phyloP scores from a whole-genome alignment of 2,888 invertebrate genomes.

The Dysmachus trigonus region DNA sequence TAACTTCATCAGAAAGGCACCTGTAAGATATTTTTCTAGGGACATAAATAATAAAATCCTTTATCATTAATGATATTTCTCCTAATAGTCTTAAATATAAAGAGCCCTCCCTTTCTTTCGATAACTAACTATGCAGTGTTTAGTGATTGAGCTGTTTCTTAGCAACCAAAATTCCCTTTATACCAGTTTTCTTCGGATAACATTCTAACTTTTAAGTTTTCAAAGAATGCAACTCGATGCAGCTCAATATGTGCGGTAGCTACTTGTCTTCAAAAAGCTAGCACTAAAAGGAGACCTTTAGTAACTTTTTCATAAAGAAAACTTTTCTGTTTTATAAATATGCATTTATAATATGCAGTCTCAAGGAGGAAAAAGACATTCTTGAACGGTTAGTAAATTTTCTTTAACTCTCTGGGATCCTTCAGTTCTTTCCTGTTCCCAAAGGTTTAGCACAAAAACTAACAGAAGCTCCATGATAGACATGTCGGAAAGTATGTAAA shows the following conservation, averaged over 20 bases:
- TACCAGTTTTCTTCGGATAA: no score
- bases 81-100: neutral
- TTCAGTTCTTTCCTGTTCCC: neutral
- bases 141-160: neutral
- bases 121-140: neutral
- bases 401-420: neutral
- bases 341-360: neutral
- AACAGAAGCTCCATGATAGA: neutral
- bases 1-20: no score
- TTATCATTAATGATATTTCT: neutral
- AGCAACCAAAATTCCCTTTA: neutral
- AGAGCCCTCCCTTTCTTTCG: neutral
- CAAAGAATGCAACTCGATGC: neutral
- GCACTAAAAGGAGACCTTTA: neutral
- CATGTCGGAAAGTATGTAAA: neutral
- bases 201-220: neutral
- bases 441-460: neutral
- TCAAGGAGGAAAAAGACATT: neutral
- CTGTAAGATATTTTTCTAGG: no score
- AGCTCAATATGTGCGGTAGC: neutral
- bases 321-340: neutral
- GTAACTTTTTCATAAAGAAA: neutral
- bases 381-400: neutral
- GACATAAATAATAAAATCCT: no score
- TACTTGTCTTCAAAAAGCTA: neutral